Evolutionary conservation across 2,797 vertebrate genomes (phyloP).

Genomic region (Synaphobranchus kaupii): DNA sequence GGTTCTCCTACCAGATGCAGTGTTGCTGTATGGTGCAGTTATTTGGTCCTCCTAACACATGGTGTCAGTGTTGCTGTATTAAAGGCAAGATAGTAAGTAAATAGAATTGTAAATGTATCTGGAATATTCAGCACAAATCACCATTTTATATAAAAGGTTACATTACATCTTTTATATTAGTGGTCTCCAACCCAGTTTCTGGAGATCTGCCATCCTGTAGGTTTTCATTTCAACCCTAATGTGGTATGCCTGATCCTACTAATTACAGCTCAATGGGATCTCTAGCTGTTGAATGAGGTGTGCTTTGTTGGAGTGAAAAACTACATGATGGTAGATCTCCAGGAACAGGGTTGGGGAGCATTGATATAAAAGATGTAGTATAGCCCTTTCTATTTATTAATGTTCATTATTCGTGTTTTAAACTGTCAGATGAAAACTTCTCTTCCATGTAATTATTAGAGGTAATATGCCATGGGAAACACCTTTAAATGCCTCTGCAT

Average conservation of each 20-base stretch:
- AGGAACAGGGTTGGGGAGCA: neutral
- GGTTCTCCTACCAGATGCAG: too few relatives aligned
- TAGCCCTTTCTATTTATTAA: neutral
- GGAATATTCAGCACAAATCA: neutral
- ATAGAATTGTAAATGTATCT: neutral
- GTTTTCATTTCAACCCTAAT: too few relatives aligned
- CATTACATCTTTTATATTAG: too few relatives aligned
- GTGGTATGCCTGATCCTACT: too few relatives aligned
- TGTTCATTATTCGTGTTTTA: neutral
- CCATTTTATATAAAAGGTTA: too few relatives aligned
- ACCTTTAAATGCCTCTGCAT: neutral
- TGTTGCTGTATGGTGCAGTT: neutral
- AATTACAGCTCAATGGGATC: too few relatives aligned
- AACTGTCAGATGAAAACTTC: neutral
- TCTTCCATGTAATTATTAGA: neutral
- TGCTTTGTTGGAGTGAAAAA: too few relatives aligned
- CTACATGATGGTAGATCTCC: too few relatives aligned
- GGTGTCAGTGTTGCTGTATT: neutral
- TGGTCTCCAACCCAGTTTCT: too few relatives aligned
- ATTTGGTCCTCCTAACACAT: neutral
- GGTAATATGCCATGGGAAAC: constrained; percentile 1
- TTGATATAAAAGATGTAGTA: neutral
- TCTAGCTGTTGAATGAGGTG: too few relatives aligned
- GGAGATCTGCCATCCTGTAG: too few relatives aligned
- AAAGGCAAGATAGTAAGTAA: neutral